Base-by-base conservation (phyloP, 2,888 invertebrate genomes). In the Nomada ruficornis region DNA sequence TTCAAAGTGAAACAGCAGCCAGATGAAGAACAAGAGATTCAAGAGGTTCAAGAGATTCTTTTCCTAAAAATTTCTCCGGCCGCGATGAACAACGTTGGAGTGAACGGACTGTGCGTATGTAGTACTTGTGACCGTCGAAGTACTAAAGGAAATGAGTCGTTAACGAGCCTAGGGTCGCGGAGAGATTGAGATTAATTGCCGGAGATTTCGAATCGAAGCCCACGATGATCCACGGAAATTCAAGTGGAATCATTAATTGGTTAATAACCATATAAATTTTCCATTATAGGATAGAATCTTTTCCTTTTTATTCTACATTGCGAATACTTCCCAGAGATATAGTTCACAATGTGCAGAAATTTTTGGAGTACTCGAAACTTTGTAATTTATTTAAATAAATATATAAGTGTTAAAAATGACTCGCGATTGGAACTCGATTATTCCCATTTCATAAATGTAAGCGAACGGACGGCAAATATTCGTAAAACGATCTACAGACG, bases 121-220 rank as follows among this genome's bases (percentile, higher is more conserved):
- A 26, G 26, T 26, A 36, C 44, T 65, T 1, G 67, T n/a, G 72
- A 67, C 55, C 55, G 54, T 62, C 60, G 50, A 55, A 65, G 26
- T 36, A 78, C 15, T 47, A 52, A 68, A 70, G 67, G 70, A 75
- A 79, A 52, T 79, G 64, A 65, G 52, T 70, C 62, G 57, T 79
- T 74, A 57, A 65, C 64, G 52, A 69, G 52, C 20, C 36, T 42
- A 52, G 59, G 68, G 64, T 76, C 72, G 18, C 18, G 23, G 29
- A 26, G 54, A 71, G 72, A 77, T 80, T 80, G 63, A 73, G 59
- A 78, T 78, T 77, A 80, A 78, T 80, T 80, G 78, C 42, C 63
- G 44, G 36, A 44, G 62, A 50, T 26, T 42, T 60, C 60, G 23
- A 64, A 74, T 55, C 54, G 47, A 71, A 60, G 18, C 26, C 29